Percentiles rank a stretch among this genome's conserved stretches.
phyloP scores from a whole-genome alignment of 2,797 vertebrate genomes.

The Falco rusticolus region DNA sequence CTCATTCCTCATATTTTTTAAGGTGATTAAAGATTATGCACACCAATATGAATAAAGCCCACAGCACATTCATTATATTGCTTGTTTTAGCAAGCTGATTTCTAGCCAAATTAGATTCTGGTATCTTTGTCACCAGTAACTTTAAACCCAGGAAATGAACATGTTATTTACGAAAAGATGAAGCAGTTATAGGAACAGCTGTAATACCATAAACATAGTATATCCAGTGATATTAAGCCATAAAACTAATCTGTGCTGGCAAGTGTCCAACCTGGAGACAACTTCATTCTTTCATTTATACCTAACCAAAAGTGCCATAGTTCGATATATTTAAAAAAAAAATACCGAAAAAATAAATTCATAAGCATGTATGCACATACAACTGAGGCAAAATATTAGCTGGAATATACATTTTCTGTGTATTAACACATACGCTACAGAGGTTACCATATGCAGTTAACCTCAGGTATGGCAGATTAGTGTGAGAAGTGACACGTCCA shows the following conservation, averaged over 20 bases:
- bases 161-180: slow-evolving; percentile 30
- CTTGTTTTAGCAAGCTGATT: not conserved
- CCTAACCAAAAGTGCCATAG: not conserved
- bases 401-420: not conserved
- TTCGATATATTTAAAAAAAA: not conserved
- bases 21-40: not conserved
- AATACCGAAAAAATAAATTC: not conserved
- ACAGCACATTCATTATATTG: not conserved
- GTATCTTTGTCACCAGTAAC: not conserved
- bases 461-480: not conserved
- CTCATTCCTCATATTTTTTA: not conserved
- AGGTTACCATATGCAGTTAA: not conserved
- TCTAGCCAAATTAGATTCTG: slow-evolving; percentile 30
- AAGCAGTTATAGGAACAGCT: slow-evolving; percentile 15
- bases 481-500: not conserved
- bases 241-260: slow-evolving; percentile 32
- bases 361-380: fast-evolving
- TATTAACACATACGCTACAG: not conserved
- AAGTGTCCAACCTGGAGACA: not conserved
- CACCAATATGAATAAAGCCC: not conserved
- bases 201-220: not conserved
- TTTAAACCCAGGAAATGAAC: slow-evolving; percentile 27
- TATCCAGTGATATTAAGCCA: not conserved
- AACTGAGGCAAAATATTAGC: not conserved
- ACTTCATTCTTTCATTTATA: not conserved